phyloP scores from a whole-genome alignment of 2,113 vertebrate species.

The Falco punctatus region DNA sequence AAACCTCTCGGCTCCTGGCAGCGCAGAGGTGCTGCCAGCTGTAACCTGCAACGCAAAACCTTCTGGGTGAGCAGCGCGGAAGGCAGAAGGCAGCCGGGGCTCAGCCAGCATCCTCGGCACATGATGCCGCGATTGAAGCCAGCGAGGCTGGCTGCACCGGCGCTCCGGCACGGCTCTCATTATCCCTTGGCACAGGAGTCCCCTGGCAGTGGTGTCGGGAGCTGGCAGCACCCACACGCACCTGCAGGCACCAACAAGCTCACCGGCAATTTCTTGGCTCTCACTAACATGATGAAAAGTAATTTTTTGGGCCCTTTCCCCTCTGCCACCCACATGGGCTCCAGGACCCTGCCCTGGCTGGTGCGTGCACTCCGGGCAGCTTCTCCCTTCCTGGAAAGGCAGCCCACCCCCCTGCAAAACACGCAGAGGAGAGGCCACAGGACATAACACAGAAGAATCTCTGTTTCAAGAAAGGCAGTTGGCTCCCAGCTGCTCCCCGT shows the following conservation, averaged over 20 bases:
- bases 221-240: not conserved
- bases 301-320: not conserved
- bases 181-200: not conserved
- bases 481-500: not conserved
- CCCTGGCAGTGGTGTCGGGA: not conserved
- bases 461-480: not conserved
- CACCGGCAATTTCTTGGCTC: not conserved
- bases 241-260: not conserved
- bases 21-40: not conserved
- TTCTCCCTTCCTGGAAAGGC: not conserved
- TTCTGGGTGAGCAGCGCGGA: accelerated
- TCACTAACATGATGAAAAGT: not conserved
- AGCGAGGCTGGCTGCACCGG: not conserved
- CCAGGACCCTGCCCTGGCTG: not conserved
- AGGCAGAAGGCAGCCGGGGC: not conserved
- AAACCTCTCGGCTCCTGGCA: not conserved
- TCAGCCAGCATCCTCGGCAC: not conserved
- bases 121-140: accelerated
- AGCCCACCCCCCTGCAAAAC: not conserved
- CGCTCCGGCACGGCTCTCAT: not conserved
- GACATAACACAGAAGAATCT: not conserved
- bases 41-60: not conserved
- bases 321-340: not conserved
- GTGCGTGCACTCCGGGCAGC: no score
- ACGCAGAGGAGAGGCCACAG: not conserved